These are phyloP conservation scores for Pyrochroa serraticornis DNA, from an alignment of 2,888 invertebrate species.

Conservation along the genomic window DNA sequence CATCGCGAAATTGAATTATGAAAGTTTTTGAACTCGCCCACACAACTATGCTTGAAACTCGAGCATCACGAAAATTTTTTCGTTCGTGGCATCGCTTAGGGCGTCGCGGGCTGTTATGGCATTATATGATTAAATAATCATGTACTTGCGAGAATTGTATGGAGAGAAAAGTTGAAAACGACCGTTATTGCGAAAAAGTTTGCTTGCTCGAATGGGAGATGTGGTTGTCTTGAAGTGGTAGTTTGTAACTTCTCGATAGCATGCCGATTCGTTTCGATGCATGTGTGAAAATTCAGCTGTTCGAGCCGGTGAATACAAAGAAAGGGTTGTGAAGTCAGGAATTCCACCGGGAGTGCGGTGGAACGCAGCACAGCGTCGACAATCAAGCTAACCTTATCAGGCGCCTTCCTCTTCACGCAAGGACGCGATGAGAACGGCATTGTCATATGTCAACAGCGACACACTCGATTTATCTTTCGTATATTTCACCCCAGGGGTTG, in stretches of 20 bases:
- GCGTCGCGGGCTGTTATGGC: too few species aligned
- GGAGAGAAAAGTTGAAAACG: too few species aligned
- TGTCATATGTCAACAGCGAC: conserved; percentile 56
- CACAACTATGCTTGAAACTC: conserved; percentile 14
- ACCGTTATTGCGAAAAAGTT: too few species aligned
- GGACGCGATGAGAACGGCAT: conserved; percentile 44
- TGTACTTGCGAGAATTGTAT: too few species aligned
- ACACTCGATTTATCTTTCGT: conserved; percentile 55
- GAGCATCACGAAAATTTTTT: too few species aligned
- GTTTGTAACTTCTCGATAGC: conserved; percentile 33
- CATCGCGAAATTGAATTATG: conserved; percentile 25
- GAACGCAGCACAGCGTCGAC: conserved; percentile 25
- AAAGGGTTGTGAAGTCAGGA: conserved; percentile 24
- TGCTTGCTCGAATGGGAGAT: too few species aligned
- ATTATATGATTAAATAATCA: too few species aligned
- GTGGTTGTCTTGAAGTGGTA: conserved; percentile 26
- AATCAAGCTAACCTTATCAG: conserved; percentile 40
- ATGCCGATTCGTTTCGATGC: conserved; percentile 17
- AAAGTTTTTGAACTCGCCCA: conserved; percentile 21
- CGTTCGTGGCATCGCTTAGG: too few species aligned
- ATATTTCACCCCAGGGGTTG: conserved; percentile 52
- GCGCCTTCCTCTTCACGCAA: conserved; percentile 31
- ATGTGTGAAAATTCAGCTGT: conserved; percentile 30
- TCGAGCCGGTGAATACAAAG: conserved; percentile 21
- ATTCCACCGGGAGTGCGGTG: conserved; percentile 27